A percentile compares a stretch with the other conserved stretches of the same genome.
Conservation (phyloP, 2,113 vertebrate species). For the Choloepus hoffmanni region DNA sequence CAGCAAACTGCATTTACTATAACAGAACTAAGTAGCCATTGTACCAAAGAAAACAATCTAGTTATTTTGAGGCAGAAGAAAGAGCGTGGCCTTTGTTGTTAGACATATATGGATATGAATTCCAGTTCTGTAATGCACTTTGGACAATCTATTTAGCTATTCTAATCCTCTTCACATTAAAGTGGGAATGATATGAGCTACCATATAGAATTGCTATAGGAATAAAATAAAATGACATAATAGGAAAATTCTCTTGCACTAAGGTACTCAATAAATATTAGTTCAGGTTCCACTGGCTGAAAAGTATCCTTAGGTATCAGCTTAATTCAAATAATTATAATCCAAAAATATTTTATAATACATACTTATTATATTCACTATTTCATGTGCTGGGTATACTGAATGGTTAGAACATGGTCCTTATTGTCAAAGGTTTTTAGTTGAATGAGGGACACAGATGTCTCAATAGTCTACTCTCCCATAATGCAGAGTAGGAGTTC, state of each 20-base stretch:
- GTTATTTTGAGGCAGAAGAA: conserved; percentile 47
- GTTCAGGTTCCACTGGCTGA: not conserved
- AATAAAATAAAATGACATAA: conserved; percentile 43
- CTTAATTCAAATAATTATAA: conserved; percentile 30
- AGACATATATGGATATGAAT: conserved; percentile 47
- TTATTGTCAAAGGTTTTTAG: not conserved
- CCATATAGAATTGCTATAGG: not conserved
- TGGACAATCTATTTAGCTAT: conserved; percentile 21
- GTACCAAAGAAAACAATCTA: conserved; percentile 11
- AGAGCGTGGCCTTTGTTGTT: not conserved
- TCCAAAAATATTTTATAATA: conserved; percentile 29
- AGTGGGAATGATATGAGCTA: not conserved
- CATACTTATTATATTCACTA: not conserved
- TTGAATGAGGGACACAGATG: not conserved
- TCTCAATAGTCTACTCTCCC: not conserved
- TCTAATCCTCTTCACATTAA: not conserved
- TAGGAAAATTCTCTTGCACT: conserved; percentile 32
- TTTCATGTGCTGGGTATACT: not conserved
- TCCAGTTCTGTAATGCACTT: not conserved
- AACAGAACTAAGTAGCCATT: conserved; percentile 23
- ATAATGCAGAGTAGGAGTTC: not conserved
- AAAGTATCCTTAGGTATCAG: not conserved
- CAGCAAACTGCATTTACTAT: not conserved
- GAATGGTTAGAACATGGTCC: not conserved
- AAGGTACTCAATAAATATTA: not conserved